Evolutionary conservation across 2,113 vertebrate species (phyloP), one percentile per base, ranked within the genome.

Genomic region (Rhinolophus sinicus): DNA sequence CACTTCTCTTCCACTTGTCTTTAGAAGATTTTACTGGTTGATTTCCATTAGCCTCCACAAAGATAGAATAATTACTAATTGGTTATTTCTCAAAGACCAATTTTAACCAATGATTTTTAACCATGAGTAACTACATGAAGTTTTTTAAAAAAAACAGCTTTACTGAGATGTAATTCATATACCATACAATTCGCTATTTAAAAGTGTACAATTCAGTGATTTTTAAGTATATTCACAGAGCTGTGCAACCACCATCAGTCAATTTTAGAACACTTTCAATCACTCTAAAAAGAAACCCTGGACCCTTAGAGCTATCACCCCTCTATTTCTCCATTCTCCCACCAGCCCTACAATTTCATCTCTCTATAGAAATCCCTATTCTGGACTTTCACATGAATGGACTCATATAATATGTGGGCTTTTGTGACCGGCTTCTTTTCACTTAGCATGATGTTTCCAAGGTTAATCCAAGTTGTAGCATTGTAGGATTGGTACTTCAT

Each of bases 1-100:
- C 69, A 78, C 19, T 84, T 96, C 72, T 98, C 94, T 97, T 98
- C 85, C 52, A 87, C 65, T 69, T 95, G 97, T 96, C 97, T 94
- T 94, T 97, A 90, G 86, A 93, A 91, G 35, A 24, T 92, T 97
- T 97, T 65, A 80, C 40, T 89, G 87, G 80, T 47, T 93, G 83
- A 90, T 89, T 95, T 97, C 72, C 95, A 93, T 86, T 95, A 95
- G 47, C 95, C 97, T 97, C 75, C 69, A 97, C 12, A 97, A 93
- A 97, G 60, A 96, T 0, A 97, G 44, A 95, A 85, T 75, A 96
- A 97, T 90, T 67, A 88, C 47, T 54, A 94, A 93, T 47, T 60
- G 26, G 58, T 96, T 92, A 95, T 67, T 64, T 95, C 70, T 93
- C 67, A 95, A 96, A 94, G 75, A 94, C 90, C 24, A 97, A 58